Conservation (phyloP, 2,797 vertebrate genomes). For the Octomys mimax region DNA sequence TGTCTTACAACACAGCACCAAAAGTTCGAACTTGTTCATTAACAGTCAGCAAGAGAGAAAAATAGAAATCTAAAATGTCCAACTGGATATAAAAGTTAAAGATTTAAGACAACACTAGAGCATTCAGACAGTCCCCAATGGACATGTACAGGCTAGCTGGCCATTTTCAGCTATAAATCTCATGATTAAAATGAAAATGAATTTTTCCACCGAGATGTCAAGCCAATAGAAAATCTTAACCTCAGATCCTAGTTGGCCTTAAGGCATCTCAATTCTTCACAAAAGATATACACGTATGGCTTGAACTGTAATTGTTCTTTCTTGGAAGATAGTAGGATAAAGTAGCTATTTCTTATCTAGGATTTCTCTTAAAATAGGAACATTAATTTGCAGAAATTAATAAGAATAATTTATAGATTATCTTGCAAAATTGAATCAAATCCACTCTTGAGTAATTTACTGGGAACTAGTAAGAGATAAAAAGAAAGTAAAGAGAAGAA, state of each 20-base stretch:
- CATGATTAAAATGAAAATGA: conserved; percentile 70
- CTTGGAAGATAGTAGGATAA: conserved; percentile 14
- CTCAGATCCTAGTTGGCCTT: background rate
- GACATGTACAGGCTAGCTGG: background rate
- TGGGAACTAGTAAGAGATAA: background rate
- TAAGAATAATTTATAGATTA: background rate
- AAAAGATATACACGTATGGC: background rate
- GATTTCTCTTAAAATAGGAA: conserved; percentile 29
- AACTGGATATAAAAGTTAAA: conserved; percentile 49
- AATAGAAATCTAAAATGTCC: conserved; percentile 51
- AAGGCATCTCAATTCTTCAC: conserved; percentile 53
- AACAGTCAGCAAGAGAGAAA: conserved; percentile 31
- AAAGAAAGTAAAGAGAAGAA: conserved; percentile 8
- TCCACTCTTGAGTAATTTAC: background rate
- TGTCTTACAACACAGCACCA: background rate
- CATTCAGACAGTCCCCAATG: conserved; percentile 31
- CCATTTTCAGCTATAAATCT: conserved; percentile 58
- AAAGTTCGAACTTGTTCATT: conserved; percentile 14
- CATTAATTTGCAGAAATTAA: conserved; percentile 37
- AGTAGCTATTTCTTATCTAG: background rate
- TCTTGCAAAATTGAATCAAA: conserved; percentile 1
- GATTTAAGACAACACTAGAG: conserved; percentile 53
- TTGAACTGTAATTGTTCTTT: conserved; percentile 10
- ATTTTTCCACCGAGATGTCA: conserved; percentile 35
- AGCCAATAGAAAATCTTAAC: conserved; percentile 57